Conservation (phyloP, 2,113 vertebrate species). For the Tenebrosternarchus preto region DNA sequence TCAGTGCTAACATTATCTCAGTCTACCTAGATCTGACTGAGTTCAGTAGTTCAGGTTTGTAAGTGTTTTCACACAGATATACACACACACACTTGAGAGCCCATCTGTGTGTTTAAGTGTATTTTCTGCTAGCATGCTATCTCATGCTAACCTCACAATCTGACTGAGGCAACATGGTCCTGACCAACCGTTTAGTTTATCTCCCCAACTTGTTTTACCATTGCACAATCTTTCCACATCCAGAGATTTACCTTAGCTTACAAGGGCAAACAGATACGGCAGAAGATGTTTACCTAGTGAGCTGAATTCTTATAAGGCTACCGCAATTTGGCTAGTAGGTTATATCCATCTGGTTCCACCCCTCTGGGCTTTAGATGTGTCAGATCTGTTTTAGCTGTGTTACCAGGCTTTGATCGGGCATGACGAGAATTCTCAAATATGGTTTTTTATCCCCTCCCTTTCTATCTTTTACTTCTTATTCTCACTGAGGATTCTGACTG, state of each 20-base stretch:
- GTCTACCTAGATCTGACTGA: constrained; percentile 61
- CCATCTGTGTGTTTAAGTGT: constrained; percentile 64
- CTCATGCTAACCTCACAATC: constrained; percentile 52
- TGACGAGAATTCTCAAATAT: no score
- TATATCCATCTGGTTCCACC: background rate
- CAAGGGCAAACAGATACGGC: constrained; percentile 15
- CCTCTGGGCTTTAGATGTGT: background rate
- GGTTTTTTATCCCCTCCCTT: background rate
- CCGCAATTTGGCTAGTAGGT: background rate
- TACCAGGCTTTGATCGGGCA: no score
- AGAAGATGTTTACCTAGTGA: background rate
- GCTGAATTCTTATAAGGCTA: background rate
- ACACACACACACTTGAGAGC: constrained; percentile 46
- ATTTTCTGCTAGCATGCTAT: constrained; percentile 60
- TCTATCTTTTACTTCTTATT: background rate
- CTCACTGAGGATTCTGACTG: background rate
- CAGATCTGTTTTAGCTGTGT: no score
- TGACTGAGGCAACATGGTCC: constrained; percentile 45
- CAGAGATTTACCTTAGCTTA: background rate
- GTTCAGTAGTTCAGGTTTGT: constrained; percentile 68
- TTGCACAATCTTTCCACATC: background rate
- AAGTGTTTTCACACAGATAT: constrained; percentile 33
- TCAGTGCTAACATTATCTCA: constrained; percentile 61
- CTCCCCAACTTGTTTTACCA: constrained; percentile 5
- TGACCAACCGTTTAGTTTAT: constrained; percentile 43